phyloP scores from a whole-genome alignment of 2,888 invertebrate species.

The Caenorhabditis sp. region DNA sequence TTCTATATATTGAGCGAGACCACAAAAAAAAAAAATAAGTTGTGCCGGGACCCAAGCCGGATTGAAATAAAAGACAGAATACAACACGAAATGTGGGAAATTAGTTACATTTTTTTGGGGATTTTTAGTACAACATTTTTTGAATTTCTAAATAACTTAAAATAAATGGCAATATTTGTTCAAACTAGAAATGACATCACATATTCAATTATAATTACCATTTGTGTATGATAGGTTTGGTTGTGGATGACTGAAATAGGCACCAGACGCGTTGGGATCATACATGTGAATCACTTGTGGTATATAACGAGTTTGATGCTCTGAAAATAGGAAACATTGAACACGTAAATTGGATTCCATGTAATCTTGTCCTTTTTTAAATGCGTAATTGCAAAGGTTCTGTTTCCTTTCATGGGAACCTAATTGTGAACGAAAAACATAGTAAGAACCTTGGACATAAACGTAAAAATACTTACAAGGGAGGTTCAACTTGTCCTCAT shows the following conservation, averaged over 20 bases:
- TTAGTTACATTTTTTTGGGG: background rate
- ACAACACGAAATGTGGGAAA: background rate
- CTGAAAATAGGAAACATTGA: background rate
- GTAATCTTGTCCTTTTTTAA: no score
- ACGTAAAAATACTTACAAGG: no score
- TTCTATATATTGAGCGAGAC: background rate
- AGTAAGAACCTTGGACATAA: no score
- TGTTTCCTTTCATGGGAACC: no score
- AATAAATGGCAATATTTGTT: background rate
- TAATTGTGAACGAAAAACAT: no score
- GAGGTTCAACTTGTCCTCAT: no score
- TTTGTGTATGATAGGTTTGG: background rate
- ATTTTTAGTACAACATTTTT: background rate
- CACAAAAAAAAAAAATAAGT: background rate
- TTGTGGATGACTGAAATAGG: background rate
- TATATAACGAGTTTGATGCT: background rate
- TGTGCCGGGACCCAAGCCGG: background rate
- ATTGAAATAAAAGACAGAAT: background rate
- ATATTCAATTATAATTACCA: background rate
- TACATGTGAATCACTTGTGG: background rate
- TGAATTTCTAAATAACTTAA: background rate
- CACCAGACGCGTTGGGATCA: background rate
- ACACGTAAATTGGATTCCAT: no score
- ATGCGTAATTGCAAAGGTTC: no score
- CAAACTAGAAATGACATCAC: constrained; percentile 1